Evolutionary conservation across 2,888 invertebrate species (phyloP), one percentile per base, ranked within the genome.

Genomic region (Sesia bembeciformis): DNA sequence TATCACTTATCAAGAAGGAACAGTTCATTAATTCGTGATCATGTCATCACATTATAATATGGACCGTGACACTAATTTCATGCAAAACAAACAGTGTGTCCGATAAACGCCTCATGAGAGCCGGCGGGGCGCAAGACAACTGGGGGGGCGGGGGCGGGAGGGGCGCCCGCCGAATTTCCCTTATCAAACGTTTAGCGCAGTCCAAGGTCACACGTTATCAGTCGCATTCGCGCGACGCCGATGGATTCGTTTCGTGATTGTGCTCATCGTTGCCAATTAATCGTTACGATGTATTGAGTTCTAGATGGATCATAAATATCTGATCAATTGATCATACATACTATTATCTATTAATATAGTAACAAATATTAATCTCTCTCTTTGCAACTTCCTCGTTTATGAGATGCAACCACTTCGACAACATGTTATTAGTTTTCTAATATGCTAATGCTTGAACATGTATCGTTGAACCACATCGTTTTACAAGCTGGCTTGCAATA

Each of bases 121-220:
- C 66, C 61, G 61, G 66, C 60, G 55, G 56, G 59, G 58, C 43
- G 56, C 8, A 46, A 46, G 52, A 40, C 40, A 52, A 38, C 55
- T 38, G 56, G 56, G 59, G 51, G 57, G 63, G 46, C 56, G 60
- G 55, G 61, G 59, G 53, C 65, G 67, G 66, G 60, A 65, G 60
- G 66, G 64, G 61, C 62, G 58, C 68, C 65, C 73, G 80, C 86
- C 86, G 74, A 89, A 86, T 74, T 83, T 83, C 76, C 68, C 81
- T 85, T 87, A 87, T 88, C 86, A 86, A 70, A 66, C 71, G 78
- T 75, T 78, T 76, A 81, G 75, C 76, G 69, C 74, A 63, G 66
- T 67, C 60, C 86, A 88, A 88, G 88, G 88, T 82, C 86, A 76
- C 70, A 66, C 63, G 75, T 81, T 87, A 87, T 88, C 87, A 80